phyloP scores from a whole-genome alignment of 2,888 invertebrate species.

The Ectropis crepuscularia region DNA sequence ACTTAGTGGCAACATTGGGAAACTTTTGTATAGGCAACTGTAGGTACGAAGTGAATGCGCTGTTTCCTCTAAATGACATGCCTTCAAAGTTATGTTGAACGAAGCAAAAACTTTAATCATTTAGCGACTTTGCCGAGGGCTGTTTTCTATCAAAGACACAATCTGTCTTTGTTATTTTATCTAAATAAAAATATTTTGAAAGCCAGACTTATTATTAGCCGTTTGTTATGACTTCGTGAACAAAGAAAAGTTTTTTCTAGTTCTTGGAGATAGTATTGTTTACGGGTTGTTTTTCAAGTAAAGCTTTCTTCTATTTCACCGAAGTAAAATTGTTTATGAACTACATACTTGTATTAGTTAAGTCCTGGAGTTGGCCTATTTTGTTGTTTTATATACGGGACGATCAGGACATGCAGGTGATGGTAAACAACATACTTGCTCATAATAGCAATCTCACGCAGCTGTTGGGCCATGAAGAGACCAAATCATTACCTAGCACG shows the following conservation, averaged over 20 bases:
- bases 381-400: too few species aligned
- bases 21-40: neutral
- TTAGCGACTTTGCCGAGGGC: constrained; percentile 58
- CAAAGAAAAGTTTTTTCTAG: constrained; percentile 1
- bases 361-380: too few species aligned
- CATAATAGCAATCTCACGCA: too few species aligned
- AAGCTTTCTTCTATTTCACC: neutral
- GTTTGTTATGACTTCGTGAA: neutral
- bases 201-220: neutral
- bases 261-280: neutral
- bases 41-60: constrained; percentile 15
- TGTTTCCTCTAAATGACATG: constrained; percentile 41
- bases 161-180: constrained; percentile 33
- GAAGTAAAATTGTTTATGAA: too few species aligned
- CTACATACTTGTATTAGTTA: too few species aligned
- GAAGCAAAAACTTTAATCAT: constrained; percentile 61
- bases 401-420: too few species aligned
- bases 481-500: too few species aligned
- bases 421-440: too few species aligned
- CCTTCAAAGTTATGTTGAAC: constrained; percentile 59
- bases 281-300: neutral
- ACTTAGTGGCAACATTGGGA: neutral
- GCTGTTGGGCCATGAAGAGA: too few species aligned
- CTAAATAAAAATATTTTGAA: constrained; percentile 27
- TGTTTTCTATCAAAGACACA: constrained; percentile 47